Evolutionary conservation across 2,797 vertebrate genomes (phyloP), one percentile per base, ranked within the genome.

Genomic region (Channallabes apus): DNA sequence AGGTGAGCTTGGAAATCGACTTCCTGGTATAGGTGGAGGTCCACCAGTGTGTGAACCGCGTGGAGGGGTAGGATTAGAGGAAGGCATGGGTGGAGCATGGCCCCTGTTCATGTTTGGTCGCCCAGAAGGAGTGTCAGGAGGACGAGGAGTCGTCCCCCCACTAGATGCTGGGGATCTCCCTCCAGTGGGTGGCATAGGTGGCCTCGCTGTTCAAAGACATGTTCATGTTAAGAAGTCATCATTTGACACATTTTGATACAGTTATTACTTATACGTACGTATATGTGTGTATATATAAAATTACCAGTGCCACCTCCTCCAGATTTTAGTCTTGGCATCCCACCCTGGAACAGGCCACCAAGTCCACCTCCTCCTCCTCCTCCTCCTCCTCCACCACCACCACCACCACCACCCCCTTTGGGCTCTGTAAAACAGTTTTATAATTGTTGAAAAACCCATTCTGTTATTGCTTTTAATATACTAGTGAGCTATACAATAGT

Each of bases 261-360:
- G 90, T 92, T 86, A 22, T 95, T 62, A 54, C 54, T 54, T 27
- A n/a, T 58, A 62, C 0, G 38, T 51, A 46, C 11, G 5, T 46
- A 2, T 46, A 7, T 46, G 8, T 46, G 8, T 4, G 8, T 46
- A 2, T 12, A 6, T 38, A 38, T 38, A 38, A 5, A 73, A 58
- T 95, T 95, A 99, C 97, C 97, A 24, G 15, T 87, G 5, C 96
- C 93, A 93, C 54, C 95, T 1, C 91, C 93, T 58, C 97, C 88
- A 85, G 97, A 96, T 90, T 96, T 96, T 83, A 99, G 95, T 92
- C 96, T 98, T 5, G 97, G 97, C 96, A 98, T 99, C 84, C 97
- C 97, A 46, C 97, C 96, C 84, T 97, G 96, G 91, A 99, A 99
- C 51, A 99, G 92, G 84, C 98, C 98, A 88, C 98, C 98, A 85